Percentiles rank a stretch among this genome's conserved stretches.
phyloP scores from a whole-genome alignment of 2,113 vertebrate genomes.

The Aegithalos caudatus region DNA sequence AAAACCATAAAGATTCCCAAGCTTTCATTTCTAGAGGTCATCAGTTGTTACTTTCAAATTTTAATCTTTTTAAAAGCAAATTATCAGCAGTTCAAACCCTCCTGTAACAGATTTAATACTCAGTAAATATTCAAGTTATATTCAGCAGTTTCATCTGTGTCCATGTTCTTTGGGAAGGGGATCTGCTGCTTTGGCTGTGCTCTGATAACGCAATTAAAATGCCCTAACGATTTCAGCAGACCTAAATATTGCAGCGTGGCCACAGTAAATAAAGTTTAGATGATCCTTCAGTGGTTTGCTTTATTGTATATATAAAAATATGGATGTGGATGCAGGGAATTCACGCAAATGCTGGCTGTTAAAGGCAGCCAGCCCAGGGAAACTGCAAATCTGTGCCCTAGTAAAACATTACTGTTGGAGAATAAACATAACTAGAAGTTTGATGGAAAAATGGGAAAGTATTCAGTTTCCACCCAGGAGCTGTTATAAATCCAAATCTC shows the following conservation, averaged over 20 bases:
- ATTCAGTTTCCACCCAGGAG: not conserved
- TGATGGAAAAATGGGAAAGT: not conserved
- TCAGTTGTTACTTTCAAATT: not conserved
- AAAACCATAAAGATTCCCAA: not conserved
- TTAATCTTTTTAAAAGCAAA: not conserved
- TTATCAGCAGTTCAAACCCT: not conserved
- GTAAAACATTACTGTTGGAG: not conserved
- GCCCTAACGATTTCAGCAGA: not conserved
- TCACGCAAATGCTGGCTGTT: not conserved
- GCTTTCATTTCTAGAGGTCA: not conserved
- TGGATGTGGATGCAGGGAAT: not conserved
- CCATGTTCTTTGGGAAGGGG: not conserved
- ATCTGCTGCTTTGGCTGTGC: not conserved
- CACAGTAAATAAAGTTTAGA: slow-evolving; percentile 2
- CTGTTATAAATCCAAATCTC: not conserved
- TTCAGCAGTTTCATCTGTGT: not conserved
- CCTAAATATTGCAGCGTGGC: not conserved
- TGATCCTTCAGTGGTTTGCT: not conserved
- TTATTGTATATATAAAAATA: not conserved
- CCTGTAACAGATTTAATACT: not conserved
- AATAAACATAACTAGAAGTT: not conserved
- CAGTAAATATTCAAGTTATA: not conserved
- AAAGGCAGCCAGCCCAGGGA: not conserved
- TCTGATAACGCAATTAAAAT: not conserved
- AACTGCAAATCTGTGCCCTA: not conserved